Evolutionary conservation across 2,888 invertebrate species (phyloP).

Genomic region (Erynnis tages): DNA sequence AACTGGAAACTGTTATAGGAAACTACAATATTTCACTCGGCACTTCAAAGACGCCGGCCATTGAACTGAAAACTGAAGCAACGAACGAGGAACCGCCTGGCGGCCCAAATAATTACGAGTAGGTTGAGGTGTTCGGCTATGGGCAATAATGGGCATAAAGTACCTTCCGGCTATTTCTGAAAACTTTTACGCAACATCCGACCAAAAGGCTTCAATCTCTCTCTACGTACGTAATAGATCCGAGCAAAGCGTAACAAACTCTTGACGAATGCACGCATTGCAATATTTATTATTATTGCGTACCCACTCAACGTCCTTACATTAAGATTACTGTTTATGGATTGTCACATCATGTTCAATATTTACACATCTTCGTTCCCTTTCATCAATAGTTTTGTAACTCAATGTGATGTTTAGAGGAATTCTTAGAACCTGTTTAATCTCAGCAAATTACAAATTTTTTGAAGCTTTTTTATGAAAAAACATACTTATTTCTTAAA

Average conservation of each 20-base stretch:
- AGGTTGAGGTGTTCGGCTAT: slow-evolving; percentile 27
- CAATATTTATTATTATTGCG: slow-evolving; percentile 24
- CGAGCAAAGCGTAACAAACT: slow-evolving; percentile 1
- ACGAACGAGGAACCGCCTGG: slow-evolving; percentile 39
- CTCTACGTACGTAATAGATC: slow-evolving; percentile 2
- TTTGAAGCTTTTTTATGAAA: no score
- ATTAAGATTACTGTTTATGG: slow-evolving; percentile 26
- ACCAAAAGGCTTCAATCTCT: slow-evolving; percentile 19
- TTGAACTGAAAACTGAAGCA: slow-evolving; percentile 62
- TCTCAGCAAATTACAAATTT: no score
- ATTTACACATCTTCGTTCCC: slow-evolving; percentile 11
- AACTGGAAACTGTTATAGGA: slow-evolving; percentile 45
- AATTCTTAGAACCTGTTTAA: background rate
- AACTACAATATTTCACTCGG: slow-evolving; percentile 61
- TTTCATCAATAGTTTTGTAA: background rate
- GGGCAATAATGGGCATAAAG: slow-evolving; percentile 25
- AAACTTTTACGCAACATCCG: slow-evolving; percentile 15
- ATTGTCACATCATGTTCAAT: slow-evolving; percentile 14
- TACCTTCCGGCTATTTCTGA: slow-evolving; percentile 33
- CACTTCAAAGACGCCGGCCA: slow-evolving; percentile 66
- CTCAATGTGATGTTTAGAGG: background rate
- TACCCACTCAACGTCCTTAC: slow-evolving; percentile 17
- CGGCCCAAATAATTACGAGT: slow-evolving; percentile 38
- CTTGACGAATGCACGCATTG: background rate
- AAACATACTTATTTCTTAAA: background rate